phyloP scores from a whole-genome alignment of 2,797 vertebrate genomes.

The Alca torda region DNA sequence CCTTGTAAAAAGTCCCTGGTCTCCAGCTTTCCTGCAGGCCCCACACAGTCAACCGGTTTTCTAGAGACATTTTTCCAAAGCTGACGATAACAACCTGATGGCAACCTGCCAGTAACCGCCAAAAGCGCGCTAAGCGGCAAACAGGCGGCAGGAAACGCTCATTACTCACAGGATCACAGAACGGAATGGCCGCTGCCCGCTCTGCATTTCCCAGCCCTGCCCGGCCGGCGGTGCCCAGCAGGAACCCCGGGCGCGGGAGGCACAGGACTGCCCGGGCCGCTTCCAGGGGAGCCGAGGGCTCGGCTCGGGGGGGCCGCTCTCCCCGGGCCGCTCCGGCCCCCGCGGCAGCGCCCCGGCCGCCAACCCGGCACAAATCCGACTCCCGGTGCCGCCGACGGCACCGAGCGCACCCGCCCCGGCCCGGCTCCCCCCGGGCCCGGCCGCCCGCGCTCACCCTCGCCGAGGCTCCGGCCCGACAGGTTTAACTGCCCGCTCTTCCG shows the following conservation, averaged over 20 bases:
- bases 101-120: not conserved
- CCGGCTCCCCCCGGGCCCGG: no score
- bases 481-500: conserved; percentile 89
- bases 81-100: no score
- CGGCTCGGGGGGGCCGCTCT: not conserved
- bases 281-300: not conserved
- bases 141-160: rapidly evolving
- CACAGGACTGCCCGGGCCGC: no score
- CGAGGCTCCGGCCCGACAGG: conserved; percentile 83
- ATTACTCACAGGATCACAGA: no score
- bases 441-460: conserved; percentile 77
- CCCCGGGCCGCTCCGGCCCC: not conserved
- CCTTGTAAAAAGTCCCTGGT: no score
- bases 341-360: not conserved
- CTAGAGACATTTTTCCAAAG: not conserved
- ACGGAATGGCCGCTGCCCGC: not conserved
- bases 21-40: no score
- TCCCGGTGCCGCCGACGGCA: not conserved
- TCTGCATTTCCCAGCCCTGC: rapidly evolving
- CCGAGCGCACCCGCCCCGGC: no score
- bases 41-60: rapidly evolving
- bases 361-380: not conserved
- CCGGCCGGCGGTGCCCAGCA: not conserved
- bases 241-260: no score
- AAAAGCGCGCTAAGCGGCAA: rapidly evolving